These are phyloP conservation scores for Drosophila kohkoa DNA, from an alignment of 1,140 invertebrate genomes.

Conservation along the genomic window DNA sequence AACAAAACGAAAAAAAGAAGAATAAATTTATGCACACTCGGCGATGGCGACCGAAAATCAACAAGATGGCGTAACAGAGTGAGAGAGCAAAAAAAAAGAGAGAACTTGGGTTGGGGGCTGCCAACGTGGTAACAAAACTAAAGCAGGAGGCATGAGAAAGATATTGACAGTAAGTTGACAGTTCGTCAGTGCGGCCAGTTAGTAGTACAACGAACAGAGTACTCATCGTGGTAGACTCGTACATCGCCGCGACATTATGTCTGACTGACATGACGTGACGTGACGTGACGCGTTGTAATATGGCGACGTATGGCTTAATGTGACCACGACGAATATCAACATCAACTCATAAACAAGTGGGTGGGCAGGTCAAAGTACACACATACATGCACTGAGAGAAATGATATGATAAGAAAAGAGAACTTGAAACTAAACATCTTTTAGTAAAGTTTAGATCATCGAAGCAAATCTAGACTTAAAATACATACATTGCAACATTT, in stretches of 20 bases:
- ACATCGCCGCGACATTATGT: slow-evolving; percentile 58
- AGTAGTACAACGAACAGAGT: slow-evolving; percentile 12
- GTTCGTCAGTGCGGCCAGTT: slow-evolving; percentile 63
- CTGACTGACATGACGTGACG: slow-evolving; percentile 52
- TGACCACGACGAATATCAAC: slow-evolving; percentile 73
- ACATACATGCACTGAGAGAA: neutral
- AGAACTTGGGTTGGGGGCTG: neutral
- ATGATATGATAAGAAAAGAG: too few species aligned
- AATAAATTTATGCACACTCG: slow-evolving; percentile 77
- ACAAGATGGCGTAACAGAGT: slow-evolving; percentile 38
- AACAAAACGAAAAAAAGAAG: slow-evolving; percentile 59
- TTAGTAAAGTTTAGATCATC: too few species aligned
- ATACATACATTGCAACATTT: too few species aligned
- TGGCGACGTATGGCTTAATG: slow-evolving; percentile 76
- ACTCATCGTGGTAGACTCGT: neutral
- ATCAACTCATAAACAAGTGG: slow-evolving; percentile 43
- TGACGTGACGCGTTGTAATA: slow-evolving; percentile 57
- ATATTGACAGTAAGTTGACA: slow-evolving; percentile 78
- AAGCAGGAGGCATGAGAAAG: slow-evolving; percentile 18
- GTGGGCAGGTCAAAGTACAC: slow-evolving; percentile 2
- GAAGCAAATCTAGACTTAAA: too few species aligned
- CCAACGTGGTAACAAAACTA: slow-evolving; percentile 30
- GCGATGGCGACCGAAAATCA: slow-evolving; percentile 55
- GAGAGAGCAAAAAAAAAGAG: neutral
- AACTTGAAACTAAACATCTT: too few species aligned